Conservation (phyloP, 2,888 invertebrate genomes). For the Pyrochroa serraticornis region DNA sequence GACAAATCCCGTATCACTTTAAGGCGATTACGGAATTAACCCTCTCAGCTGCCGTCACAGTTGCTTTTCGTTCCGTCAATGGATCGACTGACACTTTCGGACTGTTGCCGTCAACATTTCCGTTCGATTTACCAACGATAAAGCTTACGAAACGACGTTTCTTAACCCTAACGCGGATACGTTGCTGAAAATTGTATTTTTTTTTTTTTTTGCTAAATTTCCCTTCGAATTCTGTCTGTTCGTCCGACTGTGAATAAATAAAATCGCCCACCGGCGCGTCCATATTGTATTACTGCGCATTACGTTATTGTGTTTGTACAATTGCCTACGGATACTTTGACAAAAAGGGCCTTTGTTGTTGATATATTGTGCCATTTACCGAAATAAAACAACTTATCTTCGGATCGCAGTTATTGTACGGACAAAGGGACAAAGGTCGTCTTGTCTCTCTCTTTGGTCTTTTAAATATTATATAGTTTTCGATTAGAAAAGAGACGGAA, state of each 20-base stretch:
- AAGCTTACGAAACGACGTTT: too few species aligned
- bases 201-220: not conserved
- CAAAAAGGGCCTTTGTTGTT: constrained; percentile 16
- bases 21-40: too few species aligned
- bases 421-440: not conserved
- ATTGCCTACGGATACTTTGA: constrained; percentile 17
- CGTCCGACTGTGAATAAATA: constrained; percentile 9
- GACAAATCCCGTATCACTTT: too few species aligned
- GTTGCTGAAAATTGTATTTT: too few species aligned
- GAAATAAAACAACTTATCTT: constrained; percentile 27
- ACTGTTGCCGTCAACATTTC: too few species aligned
- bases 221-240: constrained; percentile 11
- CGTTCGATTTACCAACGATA: too few species aligned
- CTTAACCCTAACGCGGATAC: too few species aligned
- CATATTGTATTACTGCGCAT: constrained; percentile 13
- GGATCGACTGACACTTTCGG: too few species aligned
- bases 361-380: constrained; percentile 23
- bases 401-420: not conserved
- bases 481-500: too few species aligned
- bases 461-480: not conserved
- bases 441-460: constrained; percentile 8
- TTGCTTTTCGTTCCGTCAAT: too few species aligned
- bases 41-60: too few species aligned
- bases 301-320: constrained; percentile 14
- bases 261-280: constrained; percentile 22